Base-by-base conservation (phyloP, 2,888 invertebrate genomes). In the Thera britannica region DNA sequence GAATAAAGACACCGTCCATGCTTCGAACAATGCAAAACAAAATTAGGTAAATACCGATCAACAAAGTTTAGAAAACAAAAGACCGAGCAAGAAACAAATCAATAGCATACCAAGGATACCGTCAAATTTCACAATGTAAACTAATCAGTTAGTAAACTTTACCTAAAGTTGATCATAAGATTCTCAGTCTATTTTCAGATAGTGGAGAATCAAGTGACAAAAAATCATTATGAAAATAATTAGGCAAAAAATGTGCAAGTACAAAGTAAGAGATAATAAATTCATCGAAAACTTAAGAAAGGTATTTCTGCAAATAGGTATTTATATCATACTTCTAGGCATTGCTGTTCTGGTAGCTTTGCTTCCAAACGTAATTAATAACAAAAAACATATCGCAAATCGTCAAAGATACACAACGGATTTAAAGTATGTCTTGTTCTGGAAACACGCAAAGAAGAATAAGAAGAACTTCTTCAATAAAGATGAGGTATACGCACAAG, bases 381-480 rank as follows among this genome's bases (percentile, higher is more conserved):
- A 46, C 4, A 66, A 70, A 69, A 69, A 7, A 3, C 72, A 73
- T 1, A 74, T 69, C 1, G 56, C 67, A 6, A 67, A 69, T 1
- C 74, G 70, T 2, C 75, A 72, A 2, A 84, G 85, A 72, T 88
- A 80, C 57, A 70, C 79, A 8, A 85, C 87, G n/a, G 92, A 92
- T 72, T 71, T 93, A 44, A 93, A 90, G 68, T 89, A 93, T 60
- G 86, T 94, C 49, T 74, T 92, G 0, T 84, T 92, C 66, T 93
- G 91, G 90, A 87, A 80, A 0, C 77, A 78, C 11, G 66, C 69
- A 0, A 78, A 72, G 35, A 71, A 62, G 5, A 78, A 63, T 58
- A 73, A 73, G 41, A 76, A 72, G 58, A 65, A 46, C 58, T 77
- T 69, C 58, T 73, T 58, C 2, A 72, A 76, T 1, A 75, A 72